A percentile compares a stretch with the other conserved stretches of the same genome.
phyloP scores from a whole-genome alignment of 2,113 vertebrate species.

The Daubentonia madagascariensis region DNA sequence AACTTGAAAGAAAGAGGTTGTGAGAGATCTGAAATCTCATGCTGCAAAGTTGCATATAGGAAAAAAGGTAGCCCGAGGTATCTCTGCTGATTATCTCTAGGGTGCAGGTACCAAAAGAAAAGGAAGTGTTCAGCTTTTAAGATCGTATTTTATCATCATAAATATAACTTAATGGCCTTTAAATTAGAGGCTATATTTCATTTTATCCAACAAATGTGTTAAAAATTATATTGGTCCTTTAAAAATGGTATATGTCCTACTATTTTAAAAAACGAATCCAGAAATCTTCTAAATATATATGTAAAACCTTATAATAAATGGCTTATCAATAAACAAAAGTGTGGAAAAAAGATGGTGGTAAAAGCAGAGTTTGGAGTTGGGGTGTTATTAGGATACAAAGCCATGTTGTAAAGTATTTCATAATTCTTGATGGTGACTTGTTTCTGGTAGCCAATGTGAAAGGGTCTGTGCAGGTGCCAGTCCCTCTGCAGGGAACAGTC shows the following conservation, averaged over 20 bases:
- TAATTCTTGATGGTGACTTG: background rate
- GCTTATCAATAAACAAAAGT: background rate
- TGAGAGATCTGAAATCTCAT: background rate
- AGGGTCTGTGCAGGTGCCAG: background rate
- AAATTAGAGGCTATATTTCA: background rate
- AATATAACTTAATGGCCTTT: background rate
- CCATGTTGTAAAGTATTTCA: background rate
- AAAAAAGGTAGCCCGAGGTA: background rate
- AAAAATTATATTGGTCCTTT: background rate
- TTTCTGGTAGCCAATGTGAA: background rate
- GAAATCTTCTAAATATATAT: background rate
- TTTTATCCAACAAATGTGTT: background rate
- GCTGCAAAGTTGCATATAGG: background rate
- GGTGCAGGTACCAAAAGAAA: background rate
- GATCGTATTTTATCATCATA: background rate
- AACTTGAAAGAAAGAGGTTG: background rate
- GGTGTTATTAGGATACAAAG: background rate
- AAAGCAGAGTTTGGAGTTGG: background rate
- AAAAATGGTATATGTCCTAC: background rate
- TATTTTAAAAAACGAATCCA: background rate
- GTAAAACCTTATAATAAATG: background rate
- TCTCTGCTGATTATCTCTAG: background rate
- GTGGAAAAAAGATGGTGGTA: background rate
- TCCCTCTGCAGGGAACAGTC: background rate
- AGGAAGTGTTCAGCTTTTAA: background rate